Evolutionary conservation across 2,888 invertebrate genomes (phyloP).

Genomic region (Stenodera caucasica): DNA sequence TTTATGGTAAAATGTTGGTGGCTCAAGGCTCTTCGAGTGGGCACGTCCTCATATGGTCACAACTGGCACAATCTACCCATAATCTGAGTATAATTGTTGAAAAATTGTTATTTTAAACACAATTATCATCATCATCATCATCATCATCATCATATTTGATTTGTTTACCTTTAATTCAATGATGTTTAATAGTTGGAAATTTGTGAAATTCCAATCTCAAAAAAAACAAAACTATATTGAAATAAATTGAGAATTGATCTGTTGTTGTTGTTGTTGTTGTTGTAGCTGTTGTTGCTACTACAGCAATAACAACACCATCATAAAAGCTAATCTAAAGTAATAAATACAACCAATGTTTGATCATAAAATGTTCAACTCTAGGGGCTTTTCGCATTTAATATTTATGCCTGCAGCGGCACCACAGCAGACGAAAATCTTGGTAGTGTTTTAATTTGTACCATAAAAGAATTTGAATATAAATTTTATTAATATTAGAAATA

Average conservation of each 20-base stretch:
- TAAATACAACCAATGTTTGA: neutral
- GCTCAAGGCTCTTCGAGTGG: neutral
- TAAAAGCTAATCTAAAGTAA: neutral
- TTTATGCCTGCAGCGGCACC: neutral
- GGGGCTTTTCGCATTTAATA: neutral
- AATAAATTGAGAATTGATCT: neutral
- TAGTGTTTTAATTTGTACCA: neutral
- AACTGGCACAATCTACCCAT: neutral
- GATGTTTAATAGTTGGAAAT: too few relatives aligned
- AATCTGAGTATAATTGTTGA: neutral
- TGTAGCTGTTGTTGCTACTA: neutral
- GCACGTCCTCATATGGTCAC: constrained; percentile 3
- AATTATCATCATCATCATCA: too few relatives aligned
- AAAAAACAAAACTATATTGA: neutral
- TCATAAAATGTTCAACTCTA: neutral
- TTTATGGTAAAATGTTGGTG: neutral
- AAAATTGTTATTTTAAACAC: too few relatives aligned
- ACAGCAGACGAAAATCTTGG: neutral
- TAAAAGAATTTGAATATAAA: neutral
- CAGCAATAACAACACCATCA: neutral
- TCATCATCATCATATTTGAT: too few relatives aligned
- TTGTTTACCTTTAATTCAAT: too few relatives aligned
- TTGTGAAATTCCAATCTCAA: too few relatives aligned
- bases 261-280: too few relatives aligned
- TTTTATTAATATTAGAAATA: neutral